Conservation (phyloP, 2,888 invertebrate species). For the Luffia ferchaultella region DNA sequence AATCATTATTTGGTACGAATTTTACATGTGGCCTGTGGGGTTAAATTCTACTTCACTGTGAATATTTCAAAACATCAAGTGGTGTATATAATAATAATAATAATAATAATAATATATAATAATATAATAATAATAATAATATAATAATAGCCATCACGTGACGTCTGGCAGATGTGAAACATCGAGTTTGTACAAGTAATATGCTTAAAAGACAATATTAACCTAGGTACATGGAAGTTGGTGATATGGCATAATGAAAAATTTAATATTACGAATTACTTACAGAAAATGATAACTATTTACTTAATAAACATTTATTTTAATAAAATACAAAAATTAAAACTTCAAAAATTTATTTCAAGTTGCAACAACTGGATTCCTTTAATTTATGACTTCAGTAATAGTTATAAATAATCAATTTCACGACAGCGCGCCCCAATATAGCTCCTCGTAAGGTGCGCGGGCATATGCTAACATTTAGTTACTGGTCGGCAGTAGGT, state of each 20-base stretch:
- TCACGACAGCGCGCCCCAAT: no score
- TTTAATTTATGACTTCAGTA: background rate
- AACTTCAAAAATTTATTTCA: background rate
- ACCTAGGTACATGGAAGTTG: background rate
- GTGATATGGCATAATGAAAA: background rate
- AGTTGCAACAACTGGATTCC: background rate
- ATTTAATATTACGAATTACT: background rate
- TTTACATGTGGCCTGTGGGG: no score
- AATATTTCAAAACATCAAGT: no score
- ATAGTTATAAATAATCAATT: background rate
- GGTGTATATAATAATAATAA: no score
- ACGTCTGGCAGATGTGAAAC: background rate
- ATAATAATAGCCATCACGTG: background rate
- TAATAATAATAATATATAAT: no score
- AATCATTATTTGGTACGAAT: no score
- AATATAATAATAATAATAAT: background rate
- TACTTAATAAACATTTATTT: background rate
- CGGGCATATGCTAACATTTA: no score
- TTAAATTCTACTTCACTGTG: no score
- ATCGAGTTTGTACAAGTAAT: background rate
- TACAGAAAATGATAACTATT: background rate
- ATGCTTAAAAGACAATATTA: background rate
- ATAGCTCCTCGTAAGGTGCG: no score
- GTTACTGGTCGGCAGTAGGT: no score
- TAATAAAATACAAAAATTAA: background rate